These are phyloP conservation scores for Catajapyx aquilonaris DNA, from an alignment of 1,140 invertebrate species.

Conservation along the genomic window DNA sequence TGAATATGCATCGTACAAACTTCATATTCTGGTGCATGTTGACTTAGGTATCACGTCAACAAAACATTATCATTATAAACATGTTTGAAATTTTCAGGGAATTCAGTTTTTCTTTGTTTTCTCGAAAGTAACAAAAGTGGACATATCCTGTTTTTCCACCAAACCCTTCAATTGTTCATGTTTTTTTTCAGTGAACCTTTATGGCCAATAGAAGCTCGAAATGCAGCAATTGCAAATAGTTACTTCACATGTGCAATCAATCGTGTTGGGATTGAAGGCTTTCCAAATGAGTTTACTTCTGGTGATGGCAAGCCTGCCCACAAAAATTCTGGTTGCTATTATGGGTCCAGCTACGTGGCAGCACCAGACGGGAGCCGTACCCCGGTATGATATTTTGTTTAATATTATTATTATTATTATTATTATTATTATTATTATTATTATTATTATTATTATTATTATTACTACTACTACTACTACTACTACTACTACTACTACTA, in stretches of 20 bases:
- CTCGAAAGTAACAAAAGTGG: too few species aligned
- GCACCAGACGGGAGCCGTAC: constrained; percentile 84
- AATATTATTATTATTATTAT: background rate
- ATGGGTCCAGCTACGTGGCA: constrained; percentile 86
- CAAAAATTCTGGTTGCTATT: constrained; percentile 90
- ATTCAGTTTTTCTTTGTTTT: too few species aligned
- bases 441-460: too few species aligned
- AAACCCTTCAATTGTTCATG: too few species aligned
- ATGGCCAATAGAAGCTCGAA: constrained; percentile 88
- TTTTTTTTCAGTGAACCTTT: constrained; percentile 71
- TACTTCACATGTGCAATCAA: constrained; percentile 92
- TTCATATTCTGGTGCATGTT: too few species aligned
- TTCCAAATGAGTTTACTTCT: constrained; percentile 84
- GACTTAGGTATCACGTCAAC: too few species aligned
- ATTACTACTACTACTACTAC: too few species aligned
- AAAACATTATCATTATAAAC: too few species aligned
- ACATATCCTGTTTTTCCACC: too few species aligned
- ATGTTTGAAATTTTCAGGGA: too few species aligned
- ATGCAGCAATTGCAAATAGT: constrained; percentile 90
- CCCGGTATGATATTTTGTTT: constrained; percentile 31
- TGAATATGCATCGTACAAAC: too few species aligned
- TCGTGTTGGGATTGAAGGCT: constrained; percentile 80
- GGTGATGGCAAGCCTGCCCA: constrained; percentile 81
- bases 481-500: too few species aligned
- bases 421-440: constrained; percentile 2